Evolutionary conservation across 2,797 vertebrate genomes (phyloP), one percentile per base, ranked within the genome.

Genomic region (Pantherophis alleghaniensis): DNA sequence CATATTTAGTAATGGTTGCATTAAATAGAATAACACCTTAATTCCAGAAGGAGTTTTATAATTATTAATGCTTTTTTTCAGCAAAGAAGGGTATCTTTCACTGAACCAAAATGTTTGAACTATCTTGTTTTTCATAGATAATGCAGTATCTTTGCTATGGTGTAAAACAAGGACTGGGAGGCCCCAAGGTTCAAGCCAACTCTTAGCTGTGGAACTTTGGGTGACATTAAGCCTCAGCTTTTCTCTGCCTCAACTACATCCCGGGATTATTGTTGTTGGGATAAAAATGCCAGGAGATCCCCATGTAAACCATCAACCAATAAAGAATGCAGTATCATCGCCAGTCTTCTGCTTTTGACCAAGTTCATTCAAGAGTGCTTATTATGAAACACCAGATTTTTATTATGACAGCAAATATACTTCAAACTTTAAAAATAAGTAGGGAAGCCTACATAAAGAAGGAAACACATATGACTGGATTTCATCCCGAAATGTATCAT

Each of bases 41-140:
- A 92, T 26, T 32, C 61, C n/a, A 92, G 42, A 42, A 20, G 20
- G 20, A 47, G 1, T 22, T 5, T 42, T 42, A 42, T 79, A 42
- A 94, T 86, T 59, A 69, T 47, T 95, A 91, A 56, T 9, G 61
- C 90, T 90, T 93, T 87, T 96, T 96, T 90, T 90, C 94, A 61
- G n/a, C 60, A 47, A 88, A 37, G 59, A 22, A 69, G 66, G 2
- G 6, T 56, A 18, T 26, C 60, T 55, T 51, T 6, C 53, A 32
- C 10, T 24, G 10, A 53, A 24, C 56, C 57, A 91, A 63, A 28
- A 37, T 9, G 18, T 7, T 51, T 56, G 59, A 7, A 26, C 51
- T 37, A 32, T 47, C 20, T 12, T 66, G 37, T 79, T 79, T 18
- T 79, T 42, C 18, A 22, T 22, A 42, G 37, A 79, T 42, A 79